phyloP scores from a whole-genome alignment of 2,888 invertebrate genomes.

The Periphyllus acericola region DNA sequence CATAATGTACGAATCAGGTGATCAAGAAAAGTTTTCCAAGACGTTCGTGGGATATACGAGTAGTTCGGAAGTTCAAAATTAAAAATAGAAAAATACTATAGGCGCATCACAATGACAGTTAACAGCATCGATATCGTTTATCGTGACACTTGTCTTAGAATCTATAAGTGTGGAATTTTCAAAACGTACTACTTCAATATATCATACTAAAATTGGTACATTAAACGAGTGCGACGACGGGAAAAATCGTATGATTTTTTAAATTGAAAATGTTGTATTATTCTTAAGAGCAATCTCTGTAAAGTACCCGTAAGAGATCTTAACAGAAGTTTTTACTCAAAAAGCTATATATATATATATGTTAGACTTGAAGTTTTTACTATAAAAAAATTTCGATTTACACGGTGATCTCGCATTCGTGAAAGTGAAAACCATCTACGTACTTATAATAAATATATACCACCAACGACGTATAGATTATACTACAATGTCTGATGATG shows the following conservation, averaged over 20 bases:
- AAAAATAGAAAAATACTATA: not conserved
- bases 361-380: not conserved
- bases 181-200: too few relatives aligned
- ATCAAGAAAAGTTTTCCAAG: conserved; percentile 17
- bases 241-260: too few relatives aligned
- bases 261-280: too few relatives aligned
- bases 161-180: too few relatives aligned
- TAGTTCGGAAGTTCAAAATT: conserved; percentile 2
- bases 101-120: not conserved
- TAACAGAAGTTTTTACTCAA: not conserved
- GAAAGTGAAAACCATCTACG: not conserved
- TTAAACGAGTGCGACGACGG: too few relatives aligned
- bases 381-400: not conserved
- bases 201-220: too few relatives aligned
- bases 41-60: not conserved
- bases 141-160: too few relatives aligned
- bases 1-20: not conserved
- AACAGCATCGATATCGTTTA: too few relatives aligned
- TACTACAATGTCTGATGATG: not conserved
- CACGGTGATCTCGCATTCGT: not conserved
- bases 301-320: not conserved
- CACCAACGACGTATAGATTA: not conserved
- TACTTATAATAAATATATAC: not conserved
- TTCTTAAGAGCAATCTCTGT: too few relatives aligned
- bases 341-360: not conserved